Evolutionary conservation across 2,113 vertebrate genomes (phyloP).

Genomic region (Laticauda colubrina): DNA sequence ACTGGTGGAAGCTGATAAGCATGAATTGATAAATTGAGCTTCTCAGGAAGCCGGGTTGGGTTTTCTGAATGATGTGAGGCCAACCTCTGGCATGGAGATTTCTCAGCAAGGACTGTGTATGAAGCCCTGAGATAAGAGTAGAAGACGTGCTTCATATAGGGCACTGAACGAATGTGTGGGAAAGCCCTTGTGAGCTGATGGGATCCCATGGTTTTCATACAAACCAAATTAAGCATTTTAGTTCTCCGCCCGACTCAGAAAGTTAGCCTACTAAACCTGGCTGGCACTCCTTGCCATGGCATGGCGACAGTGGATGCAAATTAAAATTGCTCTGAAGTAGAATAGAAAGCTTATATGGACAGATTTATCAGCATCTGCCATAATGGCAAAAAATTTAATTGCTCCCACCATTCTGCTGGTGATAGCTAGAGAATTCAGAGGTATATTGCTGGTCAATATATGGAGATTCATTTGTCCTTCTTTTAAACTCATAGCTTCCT

Average conservation of each 20-base stretch:
- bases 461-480: neutral
- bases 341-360: neutral
- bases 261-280: neutral
- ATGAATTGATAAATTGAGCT: neutral
- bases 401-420: neutral
- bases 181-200: neutral
- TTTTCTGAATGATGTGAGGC: neutral
- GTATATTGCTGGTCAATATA: neutral
- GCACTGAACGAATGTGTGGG: neutral
- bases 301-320: neutral
- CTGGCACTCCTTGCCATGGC: too few species aligned
- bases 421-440: neutral
- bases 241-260: neutral
- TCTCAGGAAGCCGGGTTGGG: neutral
- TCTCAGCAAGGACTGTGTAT: neutral
- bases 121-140: conserved; percentile 24
- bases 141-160: neutral
- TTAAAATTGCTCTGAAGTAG: neutral
- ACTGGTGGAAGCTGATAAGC: neutral
- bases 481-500: neutral
- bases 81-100: neutral
- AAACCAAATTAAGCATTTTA: neutral
- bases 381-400: neutral
- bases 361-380: neutral
- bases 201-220: neutral